phyloP scores from a whole-genome alignment of 2,113 vertebrate genomes.

The Pelmatolapia mariae region DNA sequence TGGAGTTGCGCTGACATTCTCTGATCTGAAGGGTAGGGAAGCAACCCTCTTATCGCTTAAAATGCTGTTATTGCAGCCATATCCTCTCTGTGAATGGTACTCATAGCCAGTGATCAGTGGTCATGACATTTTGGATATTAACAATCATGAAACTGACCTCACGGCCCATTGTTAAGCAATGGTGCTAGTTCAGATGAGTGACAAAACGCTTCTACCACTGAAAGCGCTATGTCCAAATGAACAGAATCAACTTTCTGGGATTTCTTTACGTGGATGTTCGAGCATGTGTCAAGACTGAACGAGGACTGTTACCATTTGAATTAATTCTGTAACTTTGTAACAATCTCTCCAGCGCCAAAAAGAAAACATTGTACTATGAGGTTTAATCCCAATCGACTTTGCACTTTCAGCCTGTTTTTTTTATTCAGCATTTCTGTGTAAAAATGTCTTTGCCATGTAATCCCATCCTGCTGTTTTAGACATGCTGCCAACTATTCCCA shows the following conservation, averaged over 20 bases:
- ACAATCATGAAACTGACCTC: not conserved
- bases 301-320: not conserved
- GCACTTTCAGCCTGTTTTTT: not conserved
- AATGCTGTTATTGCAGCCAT: not conserved
- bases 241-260: not conserved
- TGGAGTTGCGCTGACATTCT: not conserved
- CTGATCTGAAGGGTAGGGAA: not conserved
- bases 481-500: constrained; percentile 2
- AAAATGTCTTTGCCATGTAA: constrained; percentile 29
- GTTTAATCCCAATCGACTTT: not conserved
- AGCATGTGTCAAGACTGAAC: not conserved
- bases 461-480: constrained; percentile 30
- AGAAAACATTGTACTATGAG: not conserved
- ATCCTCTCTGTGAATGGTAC: not conserved
- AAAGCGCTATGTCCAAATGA: not conserved
- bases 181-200: accelerated
- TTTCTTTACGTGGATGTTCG: not conserved
- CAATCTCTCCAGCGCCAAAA: not conserved
- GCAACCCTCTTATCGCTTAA: not conserved
- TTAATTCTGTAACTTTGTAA: not conserved
- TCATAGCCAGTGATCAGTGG: not conserved
- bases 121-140: not conserved
- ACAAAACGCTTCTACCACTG: not conserved
- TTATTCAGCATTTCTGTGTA: not conserved
- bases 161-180: not conserved